Evolutionary conservation across 2,113 vertebrate genomes (phyloP), one percentile per base, ranked within the genome.

Genomic region (Narcine bancroftii): DNA sequence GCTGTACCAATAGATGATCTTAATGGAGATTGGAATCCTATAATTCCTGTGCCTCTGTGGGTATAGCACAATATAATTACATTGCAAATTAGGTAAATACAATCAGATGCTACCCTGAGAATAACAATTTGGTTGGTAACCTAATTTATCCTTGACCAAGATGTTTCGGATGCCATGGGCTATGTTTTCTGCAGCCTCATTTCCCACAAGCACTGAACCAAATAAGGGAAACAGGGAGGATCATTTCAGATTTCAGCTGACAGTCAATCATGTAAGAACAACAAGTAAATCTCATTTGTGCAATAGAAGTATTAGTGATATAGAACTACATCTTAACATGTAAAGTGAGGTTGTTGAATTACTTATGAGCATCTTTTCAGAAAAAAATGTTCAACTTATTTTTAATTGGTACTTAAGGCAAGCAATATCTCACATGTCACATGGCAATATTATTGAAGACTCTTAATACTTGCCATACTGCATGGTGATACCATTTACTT

Each of bases 71-170:
- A 93, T 92, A 76, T 17, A 42, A 83, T 36, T 53, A 92, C 93
- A 94, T 75, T 92, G 47, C 1, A 92, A 93, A 87, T 93, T 94
- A 94, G 95, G 93, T 5, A 33, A 76, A 94, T 92, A 93, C 93
- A 93, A 93, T 93, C 93, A 92, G 91, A 73, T 65, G 24, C 19
- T 93, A 94, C 92, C 94, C 93, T 60, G 0, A 39, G 94, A 94
- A 94, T 95, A 94, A 95, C 66, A 42, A 94, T 93, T 93, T 94
- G 92, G 93, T 94, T 93, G 93, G 92, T 92, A 93, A 79, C 93
- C 93, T 94, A 95, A 95, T 93, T 94, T 92, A 69, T 50, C 47
- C 72, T 92, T 93, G 93, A 92, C 92, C 83, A 0, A 3, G 56
- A 15, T 45, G 92, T 45, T 89, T 92, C 3, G 0, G 1, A 92